Evolutionary conservation across 2,797 vertebrate genomes (phyloP), one percentile per base, ranked within the genome.

Genomic region (Phrynocephalus forsythii): DNA sequence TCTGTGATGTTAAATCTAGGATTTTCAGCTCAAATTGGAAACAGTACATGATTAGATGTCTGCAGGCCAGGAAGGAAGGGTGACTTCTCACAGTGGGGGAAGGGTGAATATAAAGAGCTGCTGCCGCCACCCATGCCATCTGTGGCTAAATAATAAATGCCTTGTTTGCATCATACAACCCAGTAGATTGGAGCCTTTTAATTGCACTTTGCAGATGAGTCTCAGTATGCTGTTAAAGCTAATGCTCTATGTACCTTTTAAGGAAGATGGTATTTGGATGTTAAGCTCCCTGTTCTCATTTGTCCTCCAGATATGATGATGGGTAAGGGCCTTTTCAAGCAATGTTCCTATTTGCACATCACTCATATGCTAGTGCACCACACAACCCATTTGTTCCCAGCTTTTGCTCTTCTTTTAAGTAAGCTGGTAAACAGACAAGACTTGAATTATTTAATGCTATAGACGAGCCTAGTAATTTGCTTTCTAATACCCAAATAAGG

Each of bases 71-170:
- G 82, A 81, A 79, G 86, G 8, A 68, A 82, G 67, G 28, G 24
- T 26, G 1, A 24, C 50, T 92, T 87, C 89, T 80, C 28, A 1
- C 66, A 85, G 83, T 8, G 78, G 0, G 28, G 73, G 63, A n/a
- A 86, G 79, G 82, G 60, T n/a, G 26, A 83, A 73, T 82, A 87
- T 18, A 72, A 28, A 52, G 0, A 1, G 44, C 80, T 44, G 1
- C 66, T 26, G 50, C 79, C n/a, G 1, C 33, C 30, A 66, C 82
- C 48, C 33, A 24, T 87, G 18, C 77, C 81, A 80, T 50, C 52
- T 10, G 83, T 79, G 86, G 33, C 89, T 84, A 66, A 63, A 76
- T 88, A 88, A 88, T 88, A 88, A 52, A 79, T 91, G 44, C 79
- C 85, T 91, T 91, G 87, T 80, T 60, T 87, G 81, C 84, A 91